Evolutionary conservation across 1,140 invertebrate species (phyloP).

Genomic region (Conopomorpha cramerella): DNA sequence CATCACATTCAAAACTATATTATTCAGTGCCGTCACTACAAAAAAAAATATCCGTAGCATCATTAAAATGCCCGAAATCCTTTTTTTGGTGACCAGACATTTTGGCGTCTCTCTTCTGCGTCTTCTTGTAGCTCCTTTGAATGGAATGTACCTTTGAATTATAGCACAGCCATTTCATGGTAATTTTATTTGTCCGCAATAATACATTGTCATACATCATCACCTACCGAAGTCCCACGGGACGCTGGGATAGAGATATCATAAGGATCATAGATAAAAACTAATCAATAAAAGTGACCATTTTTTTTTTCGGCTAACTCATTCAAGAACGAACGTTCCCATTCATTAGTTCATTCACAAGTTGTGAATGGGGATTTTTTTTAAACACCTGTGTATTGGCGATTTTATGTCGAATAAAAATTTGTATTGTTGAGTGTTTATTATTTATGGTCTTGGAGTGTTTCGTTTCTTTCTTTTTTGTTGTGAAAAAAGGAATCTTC

Average conservation of each 20-base stretch:
- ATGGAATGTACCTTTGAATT: no score
- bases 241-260: conserved; percentile 33
- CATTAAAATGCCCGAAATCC: no score
- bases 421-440: conserved; percentile 39
- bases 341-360: conserved; percentile 18
- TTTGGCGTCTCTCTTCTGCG: no score
- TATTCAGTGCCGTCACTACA: no score
- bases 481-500: no score
- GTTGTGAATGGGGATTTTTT: conserved; percentile 17
- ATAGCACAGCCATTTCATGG: conserved; percentile 6
- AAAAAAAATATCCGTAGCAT: background rate
- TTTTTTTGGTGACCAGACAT: no score
- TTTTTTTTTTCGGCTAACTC: conserved; percentile 27
- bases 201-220: conserved; percentile 32
- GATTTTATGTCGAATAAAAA: no score
- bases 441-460: conserved; percentile 34
- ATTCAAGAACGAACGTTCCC: conserved; percentile 12
- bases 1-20: no score
- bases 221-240: conserved; percentile 29
- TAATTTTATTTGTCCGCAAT: conserved; percentile 5
- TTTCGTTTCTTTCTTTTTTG: conserved; percentile 14
- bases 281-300: conserved; percentile 12
- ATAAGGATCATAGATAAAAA: no score
- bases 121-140: no score
- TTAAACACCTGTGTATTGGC: no score